Conservation (phyloP, 2,113 vertebrate species). For the Gobius niger region DNA sequence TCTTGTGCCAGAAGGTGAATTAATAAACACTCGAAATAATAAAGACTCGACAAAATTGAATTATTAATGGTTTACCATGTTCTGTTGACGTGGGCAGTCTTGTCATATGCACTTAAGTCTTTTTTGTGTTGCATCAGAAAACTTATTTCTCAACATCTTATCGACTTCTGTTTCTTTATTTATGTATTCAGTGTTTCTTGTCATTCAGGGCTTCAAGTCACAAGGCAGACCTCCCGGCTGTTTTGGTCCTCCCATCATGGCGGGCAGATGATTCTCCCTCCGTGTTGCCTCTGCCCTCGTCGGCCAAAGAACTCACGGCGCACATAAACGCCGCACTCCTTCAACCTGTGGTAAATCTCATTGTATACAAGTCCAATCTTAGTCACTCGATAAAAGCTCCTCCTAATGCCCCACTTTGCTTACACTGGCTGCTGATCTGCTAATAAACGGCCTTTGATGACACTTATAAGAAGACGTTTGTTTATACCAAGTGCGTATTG, state of each 20-base stretch:
- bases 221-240: constrained; percentile 74
- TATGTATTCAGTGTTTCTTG: background rate
- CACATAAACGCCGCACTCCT: constrained; percentile 71
- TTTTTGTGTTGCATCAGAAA: too few species aligned
- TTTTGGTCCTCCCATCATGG: constrained; percentile 78
- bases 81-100: too few species aligned
- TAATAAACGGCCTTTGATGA: background rate
- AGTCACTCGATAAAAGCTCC: background rate
- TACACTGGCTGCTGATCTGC: background rate
- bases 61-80: too few species aligned
- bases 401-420: background rate
- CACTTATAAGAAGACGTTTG: background rate
- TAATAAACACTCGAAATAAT: too few species aligned
- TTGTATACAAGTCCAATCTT: background rate
- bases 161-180: background rate
- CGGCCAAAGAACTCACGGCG: constrained; percentile 65
- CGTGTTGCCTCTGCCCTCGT: constrained; percentile 54
- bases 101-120: too few species aligned
- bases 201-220: constrained; percentile 79
- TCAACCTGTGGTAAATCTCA: constrained; percentile 81
- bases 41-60: too few species aligned
- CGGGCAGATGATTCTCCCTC: constrained; percentile 54
- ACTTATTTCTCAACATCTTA: too few species aligned
- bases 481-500: constrained; percentile 1
- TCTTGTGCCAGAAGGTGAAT: too few species aligned